Conservation (phyloP, 1,140 invertebrate genomes). For the Leptinotarsa defecta region DNA sequence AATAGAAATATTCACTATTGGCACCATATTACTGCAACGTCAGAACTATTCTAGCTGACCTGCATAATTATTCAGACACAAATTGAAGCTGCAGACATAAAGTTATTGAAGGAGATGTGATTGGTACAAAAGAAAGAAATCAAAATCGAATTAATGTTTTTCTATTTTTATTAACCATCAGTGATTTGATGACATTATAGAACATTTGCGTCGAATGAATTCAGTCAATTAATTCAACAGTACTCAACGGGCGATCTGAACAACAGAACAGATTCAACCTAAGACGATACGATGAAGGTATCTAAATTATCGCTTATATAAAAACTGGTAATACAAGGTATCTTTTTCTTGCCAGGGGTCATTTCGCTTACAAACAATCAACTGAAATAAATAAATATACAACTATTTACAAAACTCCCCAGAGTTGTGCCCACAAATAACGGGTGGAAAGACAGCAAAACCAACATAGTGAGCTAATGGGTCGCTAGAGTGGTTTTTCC, state of each 20-base stretch:
- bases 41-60: too few relatives aligned
- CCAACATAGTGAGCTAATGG: constrained; percentile 20
- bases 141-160: constrained; percentile 3
- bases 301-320: neutral
- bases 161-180: too few relatives aligned
- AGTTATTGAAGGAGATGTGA: too few relatives aligned
- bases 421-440: constrained; percentile 31
- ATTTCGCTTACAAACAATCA: constrained; percentile 25
- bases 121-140: neutral
- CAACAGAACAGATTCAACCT: constrained; percentile 19
- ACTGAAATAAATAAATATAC: constrained; percentile 40
- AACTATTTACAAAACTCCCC: constrained; percentile 36
- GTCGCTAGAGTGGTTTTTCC: constrained; percentile 12
- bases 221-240: constrained; percentile 23
- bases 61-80: too few relatives aligned
- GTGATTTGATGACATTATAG: too few relatives aligned
- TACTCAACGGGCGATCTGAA: constrained; percentile 9
- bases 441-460: constrained; percentile 29
- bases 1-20: too few relatives aligned
- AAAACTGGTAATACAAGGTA: constrained; percentile 17
- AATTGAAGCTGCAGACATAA: too few relatives aligned
- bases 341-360: constrained; percentile 6
- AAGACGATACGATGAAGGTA: neutral
- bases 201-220: too few relatives aligned
- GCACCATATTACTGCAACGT: too few relatives aligned